Conservation (phyloP, 2,113 vertebrate genomes). For the Stomatorhinus ivindoensis region DNA sequence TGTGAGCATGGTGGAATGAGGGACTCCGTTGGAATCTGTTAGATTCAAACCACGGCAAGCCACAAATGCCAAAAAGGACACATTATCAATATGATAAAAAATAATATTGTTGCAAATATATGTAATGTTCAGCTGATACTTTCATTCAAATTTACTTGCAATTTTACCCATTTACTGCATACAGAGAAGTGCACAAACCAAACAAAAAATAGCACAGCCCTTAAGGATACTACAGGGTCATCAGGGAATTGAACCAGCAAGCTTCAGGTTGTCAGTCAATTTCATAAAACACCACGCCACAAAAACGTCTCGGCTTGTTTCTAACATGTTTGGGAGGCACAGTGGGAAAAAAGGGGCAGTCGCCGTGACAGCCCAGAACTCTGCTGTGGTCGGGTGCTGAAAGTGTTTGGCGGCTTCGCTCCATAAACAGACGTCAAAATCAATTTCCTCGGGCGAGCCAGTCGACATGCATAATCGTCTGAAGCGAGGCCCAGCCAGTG, state of each 20-base stretch:
- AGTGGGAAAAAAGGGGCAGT: background rate
- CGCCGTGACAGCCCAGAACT: background rate
- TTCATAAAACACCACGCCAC: background rate
- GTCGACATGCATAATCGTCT: conserved; percentile 2
- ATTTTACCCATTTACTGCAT: background rate
- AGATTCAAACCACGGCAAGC: background rate
- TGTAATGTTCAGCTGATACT: background rate
- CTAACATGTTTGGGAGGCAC: background rate
- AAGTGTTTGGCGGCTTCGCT: background rate
- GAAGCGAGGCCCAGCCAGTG: background rate
- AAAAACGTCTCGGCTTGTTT: background rate
- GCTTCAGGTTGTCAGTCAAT: background rate
- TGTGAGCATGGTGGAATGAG: background rate
- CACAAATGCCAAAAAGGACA: background rate
- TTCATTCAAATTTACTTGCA: background rate
- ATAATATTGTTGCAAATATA: background rate
- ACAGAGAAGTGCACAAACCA: background rate
- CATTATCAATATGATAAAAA: background rate
- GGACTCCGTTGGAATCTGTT: background rate
- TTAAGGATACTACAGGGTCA: background rate
- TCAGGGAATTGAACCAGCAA: background rate
- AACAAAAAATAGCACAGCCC: background rate
- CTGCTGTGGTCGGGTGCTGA: background rate
- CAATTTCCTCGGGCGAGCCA: background rate
- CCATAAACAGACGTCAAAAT: background rate